phyloP scores from a whole-genome alignment of 2,888 invertebrate species.

The Eupithecia exiguata region DNA sequence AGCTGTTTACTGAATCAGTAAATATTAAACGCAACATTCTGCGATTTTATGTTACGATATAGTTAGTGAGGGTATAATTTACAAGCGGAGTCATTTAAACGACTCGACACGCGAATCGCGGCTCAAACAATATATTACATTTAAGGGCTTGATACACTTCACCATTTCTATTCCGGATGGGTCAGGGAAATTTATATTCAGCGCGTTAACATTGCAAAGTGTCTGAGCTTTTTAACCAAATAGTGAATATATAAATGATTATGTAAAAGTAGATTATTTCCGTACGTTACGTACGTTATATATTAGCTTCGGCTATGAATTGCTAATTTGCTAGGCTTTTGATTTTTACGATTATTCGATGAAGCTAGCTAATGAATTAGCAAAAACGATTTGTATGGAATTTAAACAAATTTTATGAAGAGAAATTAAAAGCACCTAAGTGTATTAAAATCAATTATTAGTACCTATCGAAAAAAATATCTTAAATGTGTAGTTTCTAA shows the following conservation, averaged over 20 bases:
- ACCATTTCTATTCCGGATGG: constrained; percentile 7
- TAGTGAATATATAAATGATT: background rate
- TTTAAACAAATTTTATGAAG: background rate
- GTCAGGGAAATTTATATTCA: constrained; percentile 4
- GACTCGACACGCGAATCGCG: constrained; percentile 39
- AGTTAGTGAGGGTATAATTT: constrained; percentile 45
- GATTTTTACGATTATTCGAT: background rate
- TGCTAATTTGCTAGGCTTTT: background rate
- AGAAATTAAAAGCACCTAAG: background rate
- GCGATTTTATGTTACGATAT: constrained; percentile 42
- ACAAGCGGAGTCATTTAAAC: constrained; percentile 44
- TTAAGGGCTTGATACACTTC: constrained; percentile 21
- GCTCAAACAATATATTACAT: constrained; percentile 44
- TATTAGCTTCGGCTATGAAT: background rate
- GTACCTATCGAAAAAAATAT: background rate
- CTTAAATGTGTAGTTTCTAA: background rate
- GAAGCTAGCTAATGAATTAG: background rate
- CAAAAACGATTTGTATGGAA: background rate
- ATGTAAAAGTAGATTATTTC: background rate
- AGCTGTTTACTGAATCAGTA: constrained; percentile 36
- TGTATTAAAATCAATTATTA: background rate
- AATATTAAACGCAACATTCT: constrained; percentile 41
- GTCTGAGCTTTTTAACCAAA: background rate
- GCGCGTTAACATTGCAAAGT: background rate
- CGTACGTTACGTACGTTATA: no score